Conservation (phyloP, 2,797 vertebrate genomes). For the Falco berigora region DNA sequence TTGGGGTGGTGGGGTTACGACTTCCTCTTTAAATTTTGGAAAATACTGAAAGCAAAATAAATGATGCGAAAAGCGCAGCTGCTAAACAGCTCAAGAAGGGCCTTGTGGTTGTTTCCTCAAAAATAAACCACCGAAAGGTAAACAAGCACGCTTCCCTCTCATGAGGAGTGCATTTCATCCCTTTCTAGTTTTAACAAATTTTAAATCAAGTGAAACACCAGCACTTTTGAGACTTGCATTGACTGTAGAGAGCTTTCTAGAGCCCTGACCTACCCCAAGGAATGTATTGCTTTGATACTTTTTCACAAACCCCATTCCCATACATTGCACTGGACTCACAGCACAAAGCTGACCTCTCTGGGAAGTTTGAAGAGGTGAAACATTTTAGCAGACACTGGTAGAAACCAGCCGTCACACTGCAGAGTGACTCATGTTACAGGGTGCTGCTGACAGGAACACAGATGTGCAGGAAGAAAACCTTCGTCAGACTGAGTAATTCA, state of each 20-base stretch:
- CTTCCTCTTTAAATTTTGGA: background rate
- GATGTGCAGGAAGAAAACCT: background rate
- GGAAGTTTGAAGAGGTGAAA: background rate
- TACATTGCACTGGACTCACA: background rate
- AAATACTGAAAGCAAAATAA: slow-evolving; percentile 28
- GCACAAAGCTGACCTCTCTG: background rate
- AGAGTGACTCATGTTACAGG: background rate
- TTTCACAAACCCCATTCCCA: background rate
- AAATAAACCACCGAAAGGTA: background rate
- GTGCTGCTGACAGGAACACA: background rate
- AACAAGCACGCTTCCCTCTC: background rate
- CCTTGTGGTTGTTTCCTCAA: slow-evolving; percentile 24
- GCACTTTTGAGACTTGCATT: background rate
- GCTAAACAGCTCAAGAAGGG: background rate
- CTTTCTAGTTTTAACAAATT: background rate
- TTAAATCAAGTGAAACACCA: background rate
- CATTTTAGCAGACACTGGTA: background rate
- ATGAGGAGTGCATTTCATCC: background rate
- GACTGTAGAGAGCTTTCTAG: background rate
- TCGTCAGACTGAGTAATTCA: background rate
- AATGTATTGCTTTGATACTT: background rate
- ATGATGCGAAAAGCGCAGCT: slow-evolving; percentile 14
- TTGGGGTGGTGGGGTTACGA: background rate
- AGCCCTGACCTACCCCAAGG: background rate
- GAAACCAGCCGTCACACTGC: background rate